These are phyloP conservation scores for Cataglyphis livida DNA, from an alignment of 2,888 invertebrate genomes.

Conservation along the genomic window DNA sequence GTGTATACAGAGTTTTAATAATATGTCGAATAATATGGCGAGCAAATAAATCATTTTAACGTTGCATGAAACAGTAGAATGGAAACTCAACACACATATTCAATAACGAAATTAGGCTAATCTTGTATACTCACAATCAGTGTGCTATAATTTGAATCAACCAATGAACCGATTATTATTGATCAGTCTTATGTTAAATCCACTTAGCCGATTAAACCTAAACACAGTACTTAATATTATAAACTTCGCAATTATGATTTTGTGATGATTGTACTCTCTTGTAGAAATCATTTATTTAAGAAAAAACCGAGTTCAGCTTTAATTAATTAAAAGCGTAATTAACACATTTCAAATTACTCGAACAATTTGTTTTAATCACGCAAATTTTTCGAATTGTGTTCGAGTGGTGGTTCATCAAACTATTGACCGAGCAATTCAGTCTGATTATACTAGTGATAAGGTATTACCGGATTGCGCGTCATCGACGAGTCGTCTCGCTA, in stretches of 20 bases:
- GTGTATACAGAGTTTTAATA: slow-evolving; percentile 3
- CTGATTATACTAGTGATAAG: not conserved
- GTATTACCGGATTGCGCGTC: slow-evolving; percentile 9
- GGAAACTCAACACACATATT: not conserved
- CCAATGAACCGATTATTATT: slow-evolving; percentile 9
- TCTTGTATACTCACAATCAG: not conserved
- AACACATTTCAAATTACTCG: not conserved
- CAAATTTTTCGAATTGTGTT: too few species aligned
- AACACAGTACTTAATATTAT: not conserved
- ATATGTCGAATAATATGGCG: slow-evolving; percentile 1
- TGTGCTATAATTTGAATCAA: slow-evolving; percentile 23
- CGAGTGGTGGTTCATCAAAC: not conserved
- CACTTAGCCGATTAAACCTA: not conserved
- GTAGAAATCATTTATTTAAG: not conserved
- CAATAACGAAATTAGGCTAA: slow-evolving; percentile 18
- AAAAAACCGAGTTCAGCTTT: not conserved
- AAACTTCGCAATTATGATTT: not conserved
- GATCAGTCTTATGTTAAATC: not conserved
- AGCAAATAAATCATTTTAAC: slow-evolving; percentile 13
- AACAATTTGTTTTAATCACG: not conserved
- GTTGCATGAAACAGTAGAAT: slow-evolving; percentile 4
- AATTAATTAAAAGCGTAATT: not conserved
- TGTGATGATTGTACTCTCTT: not conserved
- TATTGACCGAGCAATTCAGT: slow-evolving; percentile 29
- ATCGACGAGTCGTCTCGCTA: not conserved